Base-by-base conservation (phyloP, 2,113 vertebrate species). In the Ornithorhynchus anatinus region DNA sequence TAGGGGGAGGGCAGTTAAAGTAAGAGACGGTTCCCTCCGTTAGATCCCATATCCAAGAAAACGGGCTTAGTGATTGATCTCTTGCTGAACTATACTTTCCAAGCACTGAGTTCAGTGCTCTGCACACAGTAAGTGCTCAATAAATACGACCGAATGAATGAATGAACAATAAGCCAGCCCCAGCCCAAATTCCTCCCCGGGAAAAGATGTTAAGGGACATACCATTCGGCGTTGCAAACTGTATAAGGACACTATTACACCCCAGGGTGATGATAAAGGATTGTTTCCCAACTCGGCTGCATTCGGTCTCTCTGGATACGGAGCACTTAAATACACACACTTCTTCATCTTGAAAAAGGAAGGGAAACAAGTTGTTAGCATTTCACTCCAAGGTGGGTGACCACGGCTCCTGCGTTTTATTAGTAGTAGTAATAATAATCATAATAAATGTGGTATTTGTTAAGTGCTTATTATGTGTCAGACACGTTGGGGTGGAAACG, bases 211-310 rank as follows among this genome's bases (percentile, higher is more conserved):
- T 16, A 2, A 20, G 44, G 53, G 79, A 37, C 87, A 0, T 84
- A 97, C 97, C 96, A 57, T 86, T 94, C 20, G 96, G 96, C 3
- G 96, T 96, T 59, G 97, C 94, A 37, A 98, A 98, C 89, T 97
- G 96, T 70, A 98, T 89, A 65, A 98, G 95, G 75, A 98, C 96
- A 2, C 97, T 98, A 89, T 96, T 97, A 80, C 96, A 97, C 68
- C 96, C 97, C 85, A 97, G 88, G 1, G 97, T 98, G 89, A 98
- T 90, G 90, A 98, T 97, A 91, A 98, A 98, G n/a, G 96, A 97
- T 90, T 98, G 97, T 68, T 97, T 97, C 73, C 97, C 97, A 77
- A 98, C 97, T 2, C 97, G 96, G 84, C 95, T 97, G 90, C 97
- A 98, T 88, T 98, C 96, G 0, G 96, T 98, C 68, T 98, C 96